phyloP scores from a whole-genome alignment of 2,797 vertebrate genomes.

The Toxotes lorentzi region DNA sequence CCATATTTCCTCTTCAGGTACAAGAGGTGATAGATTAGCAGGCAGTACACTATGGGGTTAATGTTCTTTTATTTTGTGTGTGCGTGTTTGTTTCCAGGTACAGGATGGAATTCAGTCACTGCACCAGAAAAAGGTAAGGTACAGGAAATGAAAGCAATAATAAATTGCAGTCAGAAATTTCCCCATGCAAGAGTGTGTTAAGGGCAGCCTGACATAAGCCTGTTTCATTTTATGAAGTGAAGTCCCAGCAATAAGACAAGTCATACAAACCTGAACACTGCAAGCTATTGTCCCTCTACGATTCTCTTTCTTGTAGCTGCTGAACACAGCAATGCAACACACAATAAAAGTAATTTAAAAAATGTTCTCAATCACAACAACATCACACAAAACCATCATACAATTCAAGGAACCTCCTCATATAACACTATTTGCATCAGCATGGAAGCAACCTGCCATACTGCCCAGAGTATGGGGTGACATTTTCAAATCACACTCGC shows the following conservation, averaged over 20 bases:
- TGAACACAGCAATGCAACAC: not conserved
- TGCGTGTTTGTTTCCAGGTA: not conserved
- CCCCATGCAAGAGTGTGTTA: not conserved
- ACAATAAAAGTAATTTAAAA: not conserved
- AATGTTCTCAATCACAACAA: not conserved
- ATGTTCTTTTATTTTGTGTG: not conserved
- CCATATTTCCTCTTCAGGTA: not conserved
- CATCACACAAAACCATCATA: not conserved
- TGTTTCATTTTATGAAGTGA: slow-evolving; percentile 25
- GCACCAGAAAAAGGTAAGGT: slow-evolving; percentile 3
- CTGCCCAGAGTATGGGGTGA: not conserved
- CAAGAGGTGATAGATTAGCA: slow-evolving; percentile 1
- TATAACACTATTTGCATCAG: not conserved
- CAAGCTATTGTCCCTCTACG: not conserved
- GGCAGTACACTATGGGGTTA: not conserved
- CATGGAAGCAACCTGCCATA: not conserved
- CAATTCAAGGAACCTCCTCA: not conserved
- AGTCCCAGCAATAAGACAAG: slow-evolving; percentile 14
- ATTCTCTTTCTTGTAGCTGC: not conserved
- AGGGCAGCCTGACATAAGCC: slow-evolving; percentile 3
- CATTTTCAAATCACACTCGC: not conserved
- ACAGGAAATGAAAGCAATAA: slow-evolving; percentile 59
- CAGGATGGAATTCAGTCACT: slow-evolving; percentile 7
- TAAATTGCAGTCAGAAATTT: slow-evolving; percentile 13
- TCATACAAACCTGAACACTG: slow-evolving; percentile 6